phyloP scores from a whole-genome alignment of 1,140 invertebrate species.

The Camponotus vicinus region DNA sequence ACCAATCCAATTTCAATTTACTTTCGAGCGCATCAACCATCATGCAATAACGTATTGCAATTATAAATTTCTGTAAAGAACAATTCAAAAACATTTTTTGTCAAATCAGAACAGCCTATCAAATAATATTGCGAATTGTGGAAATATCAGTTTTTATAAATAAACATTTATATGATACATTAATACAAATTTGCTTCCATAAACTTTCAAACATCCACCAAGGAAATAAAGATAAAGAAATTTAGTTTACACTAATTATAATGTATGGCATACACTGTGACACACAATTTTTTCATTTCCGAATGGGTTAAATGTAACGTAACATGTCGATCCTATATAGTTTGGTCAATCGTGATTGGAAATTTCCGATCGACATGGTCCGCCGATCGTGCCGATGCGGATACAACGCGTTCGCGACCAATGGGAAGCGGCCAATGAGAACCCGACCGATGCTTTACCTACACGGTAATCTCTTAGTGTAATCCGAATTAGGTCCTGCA shows the following conservation, averaged over 20 bases:
- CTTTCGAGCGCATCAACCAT: conserved; percentile 18
- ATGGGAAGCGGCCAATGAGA: conserved; percentile 59
- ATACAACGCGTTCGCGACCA: conserved; percentile 58
- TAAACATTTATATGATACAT: background rate
- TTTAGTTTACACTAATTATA: background rate
- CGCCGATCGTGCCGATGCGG: conserved; percentile 32
- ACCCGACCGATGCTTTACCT: conserved; percentile 75
- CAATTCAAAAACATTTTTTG: background rate
- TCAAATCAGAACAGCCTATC: background rate
- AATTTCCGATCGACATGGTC: conserved; percentile 42
- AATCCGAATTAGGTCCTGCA: conserved; percentile 80
- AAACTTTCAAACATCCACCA: background rate
- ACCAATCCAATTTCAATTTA: conserved; percentile 40
- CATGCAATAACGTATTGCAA: background rate
- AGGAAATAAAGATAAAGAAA: background rate
- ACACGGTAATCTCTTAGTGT: conserved; percentile 78
- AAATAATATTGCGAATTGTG: background rate
- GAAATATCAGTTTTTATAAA: background rate
- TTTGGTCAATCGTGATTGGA: conserved; percentile 17
- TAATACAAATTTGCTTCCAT: too few species aligned
- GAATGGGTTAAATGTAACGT: background rate
- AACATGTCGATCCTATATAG: background rate
- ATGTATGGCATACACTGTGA: background rate
- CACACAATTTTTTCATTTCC: background rate
- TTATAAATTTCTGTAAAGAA: conserved; percentile 31